phyloP scores from a whole-genome alignment of 1,140 invertebrate genomes.

The Cyclargus thomasi region DNA sequence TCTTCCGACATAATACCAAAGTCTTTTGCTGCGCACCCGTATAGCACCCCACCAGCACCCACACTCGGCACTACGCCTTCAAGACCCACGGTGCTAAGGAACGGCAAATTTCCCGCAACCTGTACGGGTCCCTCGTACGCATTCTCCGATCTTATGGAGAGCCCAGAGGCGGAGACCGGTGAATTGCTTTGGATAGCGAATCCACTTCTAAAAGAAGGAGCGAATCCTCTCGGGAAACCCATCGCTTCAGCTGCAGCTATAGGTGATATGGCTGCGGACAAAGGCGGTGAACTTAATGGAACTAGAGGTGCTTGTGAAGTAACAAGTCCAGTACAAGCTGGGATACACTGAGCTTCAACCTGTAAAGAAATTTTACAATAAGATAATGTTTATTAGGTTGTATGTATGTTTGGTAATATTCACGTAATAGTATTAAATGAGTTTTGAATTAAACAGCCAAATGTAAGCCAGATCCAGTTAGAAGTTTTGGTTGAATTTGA shows the following conservation, averaged over 20 bases:
- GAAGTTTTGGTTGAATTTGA: background rate
- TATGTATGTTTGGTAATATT: background rate
- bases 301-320: background rate
- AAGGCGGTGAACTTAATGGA: background rate
- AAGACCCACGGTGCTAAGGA: background rate
- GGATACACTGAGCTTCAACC: background rate
- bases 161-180: background rate
- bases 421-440: background rate
- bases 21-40: background rate
- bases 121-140: background rate
- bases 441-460: background rate
- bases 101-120: constrained; percentile 1
- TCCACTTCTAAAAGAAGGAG: background rate
- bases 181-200: constrained; percentile 8
- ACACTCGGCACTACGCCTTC: constrained; percentile 1
- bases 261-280: background rate
- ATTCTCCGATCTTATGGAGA: constrained; percentile 9
- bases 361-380: background rate
- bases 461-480: background rate
- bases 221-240: background rate
- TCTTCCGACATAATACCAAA: background rate
- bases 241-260: constrained; percentile 1
- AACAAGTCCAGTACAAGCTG: background rate
- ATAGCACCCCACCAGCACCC: constrained; percentile 11
- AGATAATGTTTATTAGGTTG: background rate